Evolutionary conservation across 1,140 invertebrate genomes (phyloP).

Genomic region (Nylanderia fulva): DNA sequence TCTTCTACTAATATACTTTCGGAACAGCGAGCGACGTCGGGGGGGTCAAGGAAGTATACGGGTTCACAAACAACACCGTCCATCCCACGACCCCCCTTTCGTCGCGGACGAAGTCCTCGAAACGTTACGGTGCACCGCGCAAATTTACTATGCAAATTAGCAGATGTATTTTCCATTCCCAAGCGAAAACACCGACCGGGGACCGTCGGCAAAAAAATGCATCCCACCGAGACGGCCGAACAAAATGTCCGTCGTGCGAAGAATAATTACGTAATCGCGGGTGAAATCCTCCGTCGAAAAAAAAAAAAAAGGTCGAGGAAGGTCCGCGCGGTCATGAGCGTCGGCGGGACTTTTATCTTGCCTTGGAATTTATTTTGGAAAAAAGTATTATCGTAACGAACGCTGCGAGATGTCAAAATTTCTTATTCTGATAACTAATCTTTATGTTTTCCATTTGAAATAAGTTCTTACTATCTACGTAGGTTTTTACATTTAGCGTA

Average conservation of each 20-base stretch:
- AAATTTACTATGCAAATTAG: conserved; percentile 77
- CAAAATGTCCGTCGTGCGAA: conserved; percentile 68
- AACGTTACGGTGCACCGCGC: conserved; percentile 71
- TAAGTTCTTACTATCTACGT: background rate
- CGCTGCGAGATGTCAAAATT: background rate
- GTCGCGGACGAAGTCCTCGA: conserved; percentile 57
- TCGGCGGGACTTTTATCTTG: conserved; percentile 49
- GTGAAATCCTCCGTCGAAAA: conserved; percentile 42
- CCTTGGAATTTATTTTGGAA: background rate
- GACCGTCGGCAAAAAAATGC: conserved; percentile 66
- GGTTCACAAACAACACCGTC: conserved; percentile 62
- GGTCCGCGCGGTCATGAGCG: background rate
- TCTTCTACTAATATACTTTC: background rate
- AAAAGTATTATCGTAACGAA: background rate
- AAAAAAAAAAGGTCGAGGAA: conserved; percentile 28
- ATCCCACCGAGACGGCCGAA: conserved; percentile 56
- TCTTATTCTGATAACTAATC: background rate
- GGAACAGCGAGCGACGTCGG: background rate
- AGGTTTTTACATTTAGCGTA: background rate
- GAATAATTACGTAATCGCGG: conserved; percentile 75
- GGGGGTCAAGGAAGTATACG: conserved; percentile 46
- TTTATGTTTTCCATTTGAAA: background rate
- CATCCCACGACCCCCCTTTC: conserved; percentile 12
- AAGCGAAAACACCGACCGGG: conserved; percentile 64
- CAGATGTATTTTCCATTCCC: conserved; percentile 71